Conservation (phyloP, 2,888 invertebrate genomes). For the Subacronicta megacephala region DNA sequence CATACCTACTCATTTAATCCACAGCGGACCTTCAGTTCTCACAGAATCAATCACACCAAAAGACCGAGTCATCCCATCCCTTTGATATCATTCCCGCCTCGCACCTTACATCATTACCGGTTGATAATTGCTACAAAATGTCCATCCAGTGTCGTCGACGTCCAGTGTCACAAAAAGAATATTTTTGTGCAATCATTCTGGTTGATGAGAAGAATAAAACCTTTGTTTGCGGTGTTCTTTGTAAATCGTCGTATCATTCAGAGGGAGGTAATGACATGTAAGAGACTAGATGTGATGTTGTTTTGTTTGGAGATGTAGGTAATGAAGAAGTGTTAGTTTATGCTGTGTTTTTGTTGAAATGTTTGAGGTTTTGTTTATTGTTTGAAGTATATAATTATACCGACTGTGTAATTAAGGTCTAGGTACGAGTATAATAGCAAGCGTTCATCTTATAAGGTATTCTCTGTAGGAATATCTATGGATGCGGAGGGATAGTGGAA, state of each 20-base stretch:
- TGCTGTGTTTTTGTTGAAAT: conserved; percentile 2
- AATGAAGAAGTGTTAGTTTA: conserved; percentile 16
- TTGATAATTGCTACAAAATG: conserved; percentile 64
- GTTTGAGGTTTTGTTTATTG: neutral
- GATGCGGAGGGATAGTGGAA: no score
- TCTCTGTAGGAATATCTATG: no score
- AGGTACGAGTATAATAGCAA: no score
- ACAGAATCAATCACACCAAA: conserved; percentile 31
- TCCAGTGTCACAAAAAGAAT: conserved; percentile 71
- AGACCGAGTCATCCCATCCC: conserved; percentile 43
- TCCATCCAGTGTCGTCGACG: conserved; percentile 71
- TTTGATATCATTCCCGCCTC: conserved; percentile 41
- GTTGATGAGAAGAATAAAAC: conserved; percentile 65
- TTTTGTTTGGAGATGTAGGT: conserved; percentile 27
- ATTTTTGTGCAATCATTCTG: conserved; percentile 67
- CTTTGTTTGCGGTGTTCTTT: conserved; percentile 60
- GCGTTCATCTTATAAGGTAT: no score
- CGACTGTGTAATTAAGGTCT: no score
- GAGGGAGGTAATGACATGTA: conserved; percentile 48
- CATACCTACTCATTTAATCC: conserved; percentile 14
- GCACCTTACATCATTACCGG: conserved; percentile 55
- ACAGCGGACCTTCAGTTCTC: conserved; percentile 26
- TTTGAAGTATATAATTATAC: neutral
- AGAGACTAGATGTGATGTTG: conserved; percentile 13
- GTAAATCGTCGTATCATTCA: conserved; percentile 53